phyloP scores from a whole-genome alignment of 2,113 vertebrate genomes.

The Lepisosteus oculatus region DNA sequence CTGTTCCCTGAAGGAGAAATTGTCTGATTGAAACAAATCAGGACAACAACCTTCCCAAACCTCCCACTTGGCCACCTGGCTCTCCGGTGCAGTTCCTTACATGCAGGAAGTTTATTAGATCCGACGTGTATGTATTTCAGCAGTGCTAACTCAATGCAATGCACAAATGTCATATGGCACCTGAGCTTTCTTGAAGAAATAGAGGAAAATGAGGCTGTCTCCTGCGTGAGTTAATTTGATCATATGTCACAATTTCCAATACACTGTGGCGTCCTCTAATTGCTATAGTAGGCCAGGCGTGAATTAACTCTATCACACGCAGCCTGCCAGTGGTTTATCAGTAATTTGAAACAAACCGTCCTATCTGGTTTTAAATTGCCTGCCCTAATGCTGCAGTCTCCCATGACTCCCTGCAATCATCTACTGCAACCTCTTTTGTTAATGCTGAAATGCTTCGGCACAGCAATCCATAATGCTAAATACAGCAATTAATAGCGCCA shows the following conservation, averaged over 20 bases:
- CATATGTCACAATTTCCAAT: conserved; percentile 1
- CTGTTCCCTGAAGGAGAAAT: too few species aligned
- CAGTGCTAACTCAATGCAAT: conserved; percentile 6
- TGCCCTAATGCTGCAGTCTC: neutral
- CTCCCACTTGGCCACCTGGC: too few species aligned
- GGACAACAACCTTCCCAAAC: neutral
- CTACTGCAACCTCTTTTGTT: too few species aligned
- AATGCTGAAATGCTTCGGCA: too few species aligned
- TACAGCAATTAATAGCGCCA: too few species aligned
- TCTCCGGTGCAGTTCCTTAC: neutral
- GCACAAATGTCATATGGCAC: neutral
- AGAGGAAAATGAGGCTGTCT: conserved; percentile 14
- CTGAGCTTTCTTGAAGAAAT: conserved; percentile 11
- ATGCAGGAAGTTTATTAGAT: conserved; percentile 34
- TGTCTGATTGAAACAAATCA: neutral
- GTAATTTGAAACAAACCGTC: conserved; percentile 17
- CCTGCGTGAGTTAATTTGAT: conserved; percentile 10
- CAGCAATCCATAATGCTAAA: too few species aligned
- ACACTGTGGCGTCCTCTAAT: neutral
- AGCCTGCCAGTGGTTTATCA: neutral
- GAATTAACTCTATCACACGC: neutral
- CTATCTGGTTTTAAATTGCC: conserved; percentile 15
- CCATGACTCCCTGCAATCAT: neutral
- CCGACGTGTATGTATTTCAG: neutral
- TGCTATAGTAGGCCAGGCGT: conserved; percentile 20